Evolutionary conservation across 2,888 invertebrate species (phyloP).

Genomic region (Cataglyphis altisquamis): DNA sequence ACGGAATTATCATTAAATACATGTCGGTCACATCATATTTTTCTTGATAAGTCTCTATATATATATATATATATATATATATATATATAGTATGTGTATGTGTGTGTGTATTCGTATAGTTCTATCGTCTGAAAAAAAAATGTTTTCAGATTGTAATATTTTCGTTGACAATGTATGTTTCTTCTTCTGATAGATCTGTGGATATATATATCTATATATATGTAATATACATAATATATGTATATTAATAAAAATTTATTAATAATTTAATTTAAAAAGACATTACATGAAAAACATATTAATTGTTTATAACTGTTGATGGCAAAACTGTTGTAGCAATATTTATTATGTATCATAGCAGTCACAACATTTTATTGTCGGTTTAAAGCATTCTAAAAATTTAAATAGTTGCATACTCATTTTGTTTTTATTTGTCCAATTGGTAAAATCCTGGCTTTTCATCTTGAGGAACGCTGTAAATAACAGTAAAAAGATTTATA

Average conservation of each 20-base stretch:
- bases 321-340: too few relatives aligned
- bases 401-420: not conserved
- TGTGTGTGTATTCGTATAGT: too few relatives aligned
- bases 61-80: too few relatives aligned
- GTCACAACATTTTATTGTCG: slow-evolving; percentile 6
- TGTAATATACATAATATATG: not conserved
- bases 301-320: not conserved
- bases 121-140: too few relatives aligned
- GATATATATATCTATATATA: not conserved
- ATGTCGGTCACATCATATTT: too few relatives aligned
- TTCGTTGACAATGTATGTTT: too few relatives aligned
- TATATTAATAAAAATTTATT: not conserved
- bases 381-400: slow-evolving; percentile 9
- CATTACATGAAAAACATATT: not conserved
- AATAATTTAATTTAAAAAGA: not conserved
- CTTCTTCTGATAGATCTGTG: too few relatives aligned
- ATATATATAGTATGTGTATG: too few relatives aligned
- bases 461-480: not conserved
- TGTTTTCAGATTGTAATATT: too few relatives aligned
- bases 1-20: too few relatives aligned
- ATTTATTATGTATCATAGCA: slow-evolving; percentile 1
- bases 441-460: slow-evolving; percentile 18
- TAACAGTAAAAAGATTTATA: slow-evolving; percentile 14
- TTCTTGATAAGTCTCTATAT: too few relatives aligned
- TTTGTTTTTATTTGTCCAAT: slow-evolving; percentile 15